Percentiles rank a stretch among this genome's conserved stretches.
Conservation (phyloP, 2,113 vertebrate genomes). For the Sander lucioperca region DNA sequence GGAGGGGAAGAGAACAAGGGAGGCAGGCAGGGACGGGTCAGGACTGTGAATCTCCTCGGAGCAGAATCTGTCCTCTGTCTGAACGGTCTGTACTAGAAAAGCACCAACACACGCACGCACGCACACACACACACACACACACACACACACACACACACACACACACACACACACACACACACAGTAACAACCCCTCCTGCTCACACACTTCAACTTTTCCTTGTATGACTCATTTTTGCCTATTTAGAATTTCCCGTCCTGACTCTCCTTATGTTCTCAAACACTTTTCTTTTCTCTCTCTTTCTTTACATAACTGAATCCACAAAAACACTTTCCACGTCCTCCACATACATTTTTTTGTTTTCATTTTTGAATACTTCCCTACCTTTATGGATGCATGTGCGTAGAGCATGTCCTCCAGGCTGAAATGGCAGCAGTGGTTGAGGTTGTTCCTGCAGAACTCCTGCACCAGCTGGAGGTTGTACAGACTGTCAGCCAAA, state of each 20-base stretch:
- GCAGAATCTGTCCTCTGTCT: slow-evolving; percentile 62
- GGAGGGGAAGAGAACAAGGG: slow-evolving; percentile 39
- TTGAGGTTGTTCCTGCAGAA: slow-evolving; percentile 96
- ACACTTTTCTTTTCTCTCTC: slow-evolving; percentile 5
- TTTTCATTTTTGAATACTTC: not conserved
- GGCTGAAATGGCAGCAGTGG: slow-evolving; percentile 96
- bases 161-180: slow-evolving; percentile 3
- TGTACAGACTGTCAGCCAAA: slow-evolving; percentile 96
- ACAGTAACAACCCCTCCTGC: slow-evolving; percentile 39
- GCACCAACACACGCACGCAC: not conserved
- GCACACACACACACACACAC: not conserved
- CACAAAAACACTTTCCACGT: not conserved
- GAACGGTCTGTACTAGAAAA: slow-evolving; percentile 7
- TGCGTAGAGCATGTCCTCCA: slow-evolving; percentile 97
- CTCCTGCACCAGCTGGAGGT: slow-evolving; percentile 95
- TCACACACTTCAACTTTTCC: slow-evolving; percentile 57
- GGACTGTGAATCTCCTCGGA: slow-evolving; percentile 35
- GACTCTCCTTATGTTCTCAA: slow-evolving; percentile 16
- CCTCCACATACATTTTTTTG: not conserved
- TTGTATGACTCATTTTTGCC: slow-evolving; percentile 72
- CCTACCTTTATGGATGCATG: slow-evolving; percentile 87
- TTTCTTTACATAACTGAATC: slow-evolving; percentile 8
- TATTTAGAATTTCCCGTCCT: slow-evolving; percentile 27
- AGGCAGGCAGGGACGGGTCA: slow-evolving; percentile 47
- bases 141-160: slow-evolving; percentile 6